Conservation (phyloP, 2,888 invertebrate species). For the Drosophila greeni region DNA sequence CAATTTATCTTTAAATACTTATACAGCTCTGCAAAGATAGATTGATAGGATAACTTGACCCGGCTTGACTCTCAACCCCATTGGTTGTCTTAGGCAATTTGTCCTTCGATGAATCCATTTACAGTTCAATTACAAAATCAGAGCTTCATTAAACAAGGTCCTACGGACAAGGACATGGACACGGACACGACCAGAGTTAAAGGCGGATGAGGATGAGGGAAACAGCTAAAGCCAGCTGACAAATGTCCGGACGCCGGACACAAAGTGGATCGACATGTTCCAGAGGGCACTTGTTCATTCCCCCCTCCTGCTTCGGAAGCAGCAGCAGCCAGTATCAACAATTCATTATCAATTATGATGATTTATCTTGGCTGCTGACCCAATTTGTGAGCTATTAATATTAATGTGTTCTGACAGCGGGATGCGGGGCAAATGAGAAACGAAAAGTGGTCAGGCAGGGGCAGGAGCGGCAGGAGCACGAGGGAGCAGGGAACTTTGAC, state of each 20-base stretch:
- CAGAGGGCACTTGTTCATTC: slow-evolving; percentile 10
- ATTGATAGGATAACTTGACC: background rate
- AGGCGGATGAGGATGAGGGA: background rate
- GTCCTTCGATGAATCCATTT: slow-evolving; percentile 20
- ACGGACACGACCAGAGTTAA: background rate
- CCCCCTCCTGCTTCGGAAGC: slow-evolving; percentile 3
- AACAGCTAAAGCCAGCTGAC: slow-evolving; percentile 25
- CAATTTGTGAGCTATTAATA: slow-evolving; percentile 69
- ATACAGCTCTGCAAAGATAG: background rate
- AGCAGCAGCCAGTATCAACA: slow-evolving; percentile 52
- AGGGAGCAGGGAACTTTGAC: slow-evolving; percentile 22
- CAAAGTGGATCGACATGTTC: slow-evolving; percentile 28
- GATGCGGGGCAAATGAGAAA: slow-evolving; percentile 8
- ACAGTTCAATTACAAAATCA: slow-evolving; percentile 37
- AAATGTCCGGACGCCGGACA: slow-evolving; percentile 27
- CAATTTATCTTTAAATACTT: background rate
- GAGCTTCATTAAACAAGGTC: slow-evolving; percentile 24
- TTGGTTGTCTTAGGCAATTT: slow-evolving; percentile 3
- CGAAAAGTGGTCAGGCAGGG: slow-evolving; percentile 10
- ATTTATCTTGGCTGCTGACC: slow-evolving; percentile 71
- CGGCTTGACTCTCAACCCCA: slow-evolving; percentile 5
- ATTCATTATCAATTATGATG: slow-evolving; percentile 74
- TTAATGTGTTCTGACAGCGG: slow-evolving; percentile 51
- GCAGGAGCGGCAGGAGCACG: slow-evolving; percentile 6
- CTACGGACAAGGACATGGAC: slow-evolving; percentile 7